These are phyloP conservation scores for Tursiops truncatus DNA, from an alignment of 2,113 vertebrate species.

Conservation along the genomic window DNA sequence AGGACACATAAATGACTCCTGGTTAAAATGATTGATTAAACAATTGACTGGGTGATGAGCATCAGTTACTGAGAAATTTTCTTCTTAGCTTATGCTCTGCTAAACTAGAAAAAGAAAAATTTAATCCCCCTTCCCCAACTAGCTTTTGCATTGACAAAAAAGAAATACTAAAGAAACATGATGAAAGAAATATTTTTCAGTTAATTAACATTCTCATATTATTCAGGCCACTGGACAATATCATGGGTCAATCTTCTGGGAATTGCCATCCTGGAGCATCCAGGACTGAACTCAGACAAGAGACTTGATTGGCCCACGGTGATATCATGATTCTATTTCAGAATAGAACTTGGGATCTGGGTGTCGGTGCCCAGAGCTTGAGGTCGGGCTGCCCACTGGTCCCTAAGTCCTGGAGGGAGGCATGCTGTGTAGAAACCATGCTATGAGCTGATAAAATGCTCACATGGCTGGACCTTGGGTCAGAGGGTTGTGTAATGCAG, in stretches of 20 bases:
- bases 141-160: background rate
- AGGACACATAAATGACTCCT: background rate
- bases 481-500: conserved; percentile 66
- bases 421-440: background rate
- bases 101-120: background rate
- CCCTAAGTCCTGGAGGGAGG: background rate
- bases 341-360: background rate
- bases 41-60: background rate
- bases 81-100: background rate
- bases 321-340: conserved; percentile 49
- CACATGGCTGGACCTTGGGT: conserved; percentile 23
- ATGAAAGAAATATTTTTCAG: background rate
- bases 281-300: background rate
- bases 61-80: background rate
- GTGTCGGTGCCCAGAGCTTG: conserved; percentile 27
- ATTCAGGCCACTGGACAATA: background rate
- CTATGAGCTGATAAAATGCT: conserved; percentile 50
- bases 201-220: background rate
- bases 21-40: background rate
- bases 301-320: background rate
- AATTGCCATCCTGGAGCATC: background rate
- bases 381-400: conserved; percentile 63
- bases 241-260: background rate
- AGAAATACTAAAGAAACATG: background rate
- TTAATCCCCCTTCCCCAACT: background rate